These are phyloP conservation scores for Gerosis bhagava DNA, from an alignment of 2,888 invertebrate species.

Conservation along the genomic window DNA sequence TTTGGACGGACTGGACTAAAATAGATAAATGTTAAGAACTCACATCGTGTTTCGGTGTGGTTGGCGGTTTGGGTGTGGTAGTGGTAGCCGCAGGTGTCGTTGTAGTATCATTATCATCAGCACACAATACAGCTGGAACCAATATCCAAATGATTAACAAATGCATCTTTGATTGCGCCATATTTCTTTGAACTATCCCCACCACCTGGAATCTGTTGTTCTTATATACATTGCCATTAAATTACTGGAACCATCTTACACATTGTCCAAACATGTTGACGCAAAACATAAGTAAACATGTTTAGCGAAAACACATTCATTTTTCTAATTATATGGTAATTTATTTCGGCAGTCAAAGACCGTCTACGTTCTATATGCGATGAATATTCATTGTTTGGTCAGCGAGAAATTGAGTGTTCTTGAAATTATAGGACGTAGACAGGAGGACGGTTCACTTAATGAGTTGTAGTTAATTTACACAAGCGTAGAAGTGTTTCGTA, in stretches of 20 bases:
- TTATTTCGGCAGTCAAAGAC: constrained; percentile 30
- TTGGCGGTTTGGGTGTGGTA: constrained; percentile 20
- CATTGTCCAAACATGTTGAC: constrained; percentile 23
- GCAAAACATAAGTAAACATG: constrained; percentile 13
- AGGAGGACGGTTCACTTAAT: constrained; percentile 12
- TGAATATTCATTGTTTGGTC: constrained; percentile 36
- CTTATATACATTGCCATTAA: constrained; percentile 27
- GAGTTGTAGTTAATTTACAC: constrained; percentile 19
- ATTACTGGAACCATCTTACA: constrained; percentile 17
- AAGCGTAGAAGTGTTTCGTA: constrained; percentile 13
- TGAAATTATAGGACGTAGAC: constrained; percentile 22
- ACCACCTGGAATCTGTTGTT: constrained; percentile 7
- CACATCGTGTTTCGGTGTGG: too few relatives aligned
- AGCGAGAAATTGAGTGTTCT: constrained; percentile 30
- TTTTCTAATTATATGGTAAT: constrained; percentile 33
- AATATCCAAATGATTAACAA: constrained; percentile 36
- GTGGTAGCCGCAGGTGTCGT: not conserved
- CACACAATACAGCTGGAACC: constrained; percentile 37
- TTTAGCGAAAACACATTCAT: constrained; percentile 16
- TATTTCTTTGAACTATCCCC: constrained; percentile 15
- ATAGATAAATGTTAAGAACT: too few relatives aligned
- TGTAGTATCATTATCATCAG: constrained; percentile 30
- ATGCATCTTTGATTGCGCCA: constrained; percentile 38
- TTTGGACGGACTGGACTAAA: too few relatives aligned
- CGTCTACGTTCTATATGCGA: constrained; percentile 27